A percentile compares a stretch with the other conserved stretches of the same genome.
phyloP scores from a whole-genome alignment of 2,113 vertebrate species.

The Trematocara zebra region DNA sequence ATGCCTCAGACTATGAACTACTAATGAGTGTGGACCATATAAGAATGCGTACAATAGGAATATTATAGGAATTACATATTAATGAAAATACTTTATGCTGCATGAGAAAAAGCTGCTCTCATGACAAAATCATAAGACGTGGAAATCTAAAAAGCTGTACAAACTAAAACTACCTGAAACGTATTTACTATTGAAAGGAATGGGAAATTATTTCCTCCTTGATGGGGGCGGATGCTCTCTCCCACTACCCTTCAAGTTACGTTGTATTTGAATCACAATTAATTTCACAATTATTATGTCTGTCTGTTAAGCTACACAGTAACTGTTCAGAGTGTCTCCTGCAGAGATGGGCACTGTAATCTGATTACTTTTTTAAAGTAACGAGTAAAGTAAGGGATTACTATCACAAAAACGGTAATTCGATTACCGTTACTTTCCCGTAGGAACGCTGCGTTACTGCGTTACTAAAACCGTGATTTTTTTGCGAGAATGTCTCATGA shows the following conservation, averaged over 20 bases:
- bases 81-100: not conserved
- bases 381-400: no score
- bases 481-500: no score
- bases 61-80: not conserved
- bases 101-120: not conserved
- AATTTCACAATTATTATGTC: not conserved
- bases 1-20: not conserved
- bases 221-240: not conserved
- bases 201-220: not conserved
- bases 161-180: not conserved
- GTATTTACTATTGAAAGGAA: not conserved
- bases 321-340: not conserved
- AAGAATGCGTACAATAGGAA: not conserved
- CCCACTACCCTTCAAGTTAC: not conserved
- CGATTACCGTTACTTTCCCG: no score
- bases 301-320: not conserved
- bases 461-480: no score
- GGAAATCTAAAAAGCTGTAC: not conserved
- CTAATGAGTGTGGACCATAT: not conserved
- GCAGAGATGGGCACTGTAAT: not conserved
- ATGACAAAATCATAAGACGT: fast-evolving
- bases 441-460: no score
- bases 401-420: no score
- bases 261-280: not conserved
- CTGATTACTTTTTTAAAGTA: no score